A percentile compares a stretch with the other conserved stretches of the same genome.
phyloP scores from a whole-genome alignment of 2,888 invertebrate species.

The Dynastes maya region DNA sequence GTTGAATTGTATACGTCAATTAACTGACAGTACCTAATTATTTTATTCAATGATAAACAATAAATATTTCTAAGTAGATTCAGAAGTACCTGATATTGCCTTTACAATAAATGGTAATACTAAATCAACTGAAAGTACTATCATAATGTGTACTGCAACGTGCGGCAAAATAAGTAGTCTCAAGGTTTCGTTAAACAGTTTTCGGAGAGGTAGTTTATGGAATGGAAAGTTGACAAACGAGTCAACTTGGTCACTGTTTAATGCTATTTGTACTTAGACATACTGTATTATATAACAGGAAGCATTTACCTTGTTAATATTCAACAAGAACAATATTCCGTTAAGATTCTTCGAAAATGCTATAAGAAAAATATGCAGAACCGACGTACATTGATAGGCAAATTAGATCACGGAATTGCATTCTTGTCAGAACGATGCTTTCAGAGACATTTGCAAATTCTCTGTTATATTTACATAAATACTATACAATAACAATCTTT shows the following conservation, averaged over 20 bases:
- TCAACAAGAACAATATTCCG: conserved; percentile 55
- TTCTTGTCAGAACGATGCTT: conserved; percentile 48
- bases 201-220: conserved; percentile 65
- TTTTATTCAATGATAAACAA: not conserved
- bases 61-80: too few relatives aligned
- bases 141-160: conserved; percentile 8
- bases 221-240: conserved; percentile 63
- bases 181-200: conserved; percentile 50
- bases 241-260: conserved; percentile 65
- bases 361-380: conserved; percentile 10
- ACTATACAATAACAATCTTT: conserved; percentile 70
- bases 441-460: conserved; percentile 47
- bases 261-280: conserved; percentile 68
- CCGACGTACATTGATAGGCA: not conserved
- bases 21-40: too few relatives aligned
- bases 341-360: conserved; percentile 39
- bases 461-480: conserved; percentile 66
- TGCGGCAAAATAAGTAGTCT: conserved; percentile 31
- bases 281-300: conserved; percentile 69
- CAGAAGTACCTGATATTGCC: too few relatives aligned
- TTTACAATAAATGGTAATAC: too few relatives aligned
- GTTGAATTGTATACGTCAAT: too few relatives aligned
- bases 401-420: conserved; percentile 42
- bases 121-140: not conserved
- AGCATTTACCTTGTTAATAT: conserved; percentile 67